Conservation (phyloP, 2,888 invertebrate species). For the Eurytoma adleriae region DNA sequence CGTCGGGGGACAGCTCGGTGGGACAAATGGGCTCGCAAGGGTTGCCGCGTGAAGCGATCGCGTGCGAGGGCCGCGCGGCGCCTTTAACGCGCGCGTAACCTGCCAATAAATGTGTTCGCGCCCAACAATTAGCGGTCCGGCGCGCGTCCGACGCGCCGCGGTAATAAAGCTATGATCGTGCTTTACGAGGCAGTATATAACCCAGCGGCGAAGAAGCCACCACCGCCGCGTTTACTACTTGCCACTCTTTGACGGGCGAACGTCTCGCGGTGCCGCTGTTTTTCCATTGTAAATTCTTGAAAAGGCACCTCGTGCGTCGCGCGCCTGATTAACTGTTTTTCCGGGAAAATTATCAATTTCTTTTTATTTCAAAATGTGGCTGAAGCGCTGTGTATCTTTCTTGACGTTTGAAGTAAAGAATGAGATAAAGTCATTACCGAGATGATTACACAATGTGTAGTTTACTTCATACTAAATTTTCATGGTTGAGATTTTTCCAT, state of each 20-base stretch:
- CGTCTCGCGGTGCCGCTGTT: neutral
- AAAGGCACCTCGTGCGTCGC: neutral
- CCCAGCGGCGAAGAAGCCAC: constrained; percentile 62
- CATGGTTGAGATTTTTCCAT: no score
- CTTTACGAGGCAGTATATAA: constrained; percentile 73
- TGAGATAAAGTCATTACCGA: no score
- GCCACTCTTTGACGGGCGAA: neutral
- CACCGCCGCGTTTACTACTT: constrained; percentile 57
- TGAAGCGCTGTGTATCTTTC: no score
- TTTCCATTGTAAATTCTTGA: constrained; percentile 10
- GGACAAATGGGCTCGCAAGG: neutral
- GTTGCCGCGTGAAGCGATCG: neutral
- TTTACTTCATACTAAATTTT: no score
- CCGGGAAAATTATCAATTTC: no score
- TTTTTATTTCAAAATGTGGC: no score
- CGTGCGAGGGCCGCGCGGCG: neutral
- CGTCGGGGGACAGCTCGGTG: neutral
- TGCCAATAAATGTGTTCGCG: constrained; percentile 72
- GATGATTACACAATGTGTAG: no score
- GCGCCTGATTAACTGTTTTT: no score
- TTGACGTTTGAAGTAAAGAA: no score
- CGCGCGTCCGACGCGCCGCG: constrained; percentile 51
- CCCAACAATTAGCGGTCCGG: constrained; percentile 70
- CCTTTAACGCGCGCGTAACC: constrained; percentile 53
- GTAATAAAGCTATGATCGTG: constrained; percentile 74